Evolutionary conservation across 2,113 vertebrate species (phyloP), one percentile per base, ranked within the genome.

Genomic region (Fulica atra): DNA sequence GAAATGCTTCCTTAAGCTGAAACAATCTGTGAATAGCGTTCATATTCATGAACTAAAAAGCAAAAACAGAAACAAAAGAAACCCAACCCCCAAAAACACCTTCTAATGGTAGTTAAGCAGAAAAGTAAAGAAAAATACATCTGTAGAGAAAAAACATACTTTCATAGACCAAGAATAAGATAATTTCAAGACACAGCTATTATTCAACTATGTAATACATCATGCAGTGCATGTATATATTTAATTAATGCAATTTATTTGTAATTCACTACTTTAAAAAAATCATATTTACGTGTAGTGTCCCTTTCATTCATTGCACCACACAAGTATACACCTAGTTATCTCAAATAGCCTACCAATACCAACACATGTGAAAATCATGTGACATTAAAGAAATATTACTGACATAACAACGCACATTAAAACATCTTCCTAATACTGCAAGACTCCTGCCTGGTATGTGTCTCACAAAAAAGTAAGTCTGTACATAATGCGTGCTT

Each of bases 201-300:
- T 50, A 61, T 7, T 9, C 4, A 77, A 38, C 3, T 68, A 33
- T 44, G 77, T 51, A 61, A 40, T 46, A 25, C 46, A n/a, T 33
- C 11, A 50, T 44, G 40, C 3, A 1, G 2, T 14, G 10, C 18
- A 81, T 9, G 5, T n/a, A 25, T 71, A 42, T 0, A 25, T 61
- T 59, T 40, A 64, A 48, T 63, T 48, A 63, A 44, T n/a, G 4
- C 16, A 70, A 65, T 70, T 42, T 54, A 35, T 33, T 53, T 82
- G 3, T 36, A 70, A 74, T 83, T 59, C 64, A 57, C 2, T 7
- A 59, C 35, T 33, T 88, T 48, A 24, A 1, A 5, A 59, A 6
- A 59, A 21, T 50, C 66, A 0, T 44, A 26, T 69, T 84, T 42
- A 85, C 70, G 57, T 61, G 1, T 38, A 24, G 1, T 26, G 2